phyloP scores from a whole-genome alignment of 1,140 invertebrate species.

The Neodiprion pinetum region DNA sequence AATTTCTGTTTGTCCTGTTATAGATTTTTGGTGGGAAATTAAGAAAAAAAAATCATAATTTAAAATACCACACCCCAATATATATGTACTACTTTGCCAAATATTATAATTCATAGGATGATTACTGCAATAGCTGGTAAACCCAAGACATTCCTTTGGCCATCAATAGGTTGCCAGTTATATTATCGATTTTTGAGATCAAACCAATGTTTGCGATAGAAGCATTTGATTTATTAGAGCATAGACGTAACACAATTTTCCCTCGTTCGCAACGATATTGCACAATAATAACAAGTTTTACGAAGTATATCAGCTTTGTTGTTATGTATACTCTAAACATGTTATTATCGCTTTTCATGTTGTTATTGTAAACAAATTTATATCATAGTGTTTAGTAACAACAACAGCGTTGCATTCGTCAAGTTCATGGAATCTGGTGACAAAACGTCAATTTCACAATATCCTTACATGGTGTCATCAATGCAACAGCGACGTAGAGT shows the following conservation, averaged over 20 bases:
- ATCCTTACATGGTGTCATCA: neutral
- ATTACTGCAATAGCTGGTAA: neutral
- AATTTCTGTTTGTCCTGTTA: no score
- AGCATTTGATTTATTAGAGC: conserved; percentile 4
- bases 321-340: neutral
- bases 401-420: neutral
- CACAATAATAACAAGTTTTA: neutral
- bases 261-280: neutral
- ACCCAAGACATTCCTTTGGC: neutral
- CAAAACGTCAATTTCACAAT: neutral
- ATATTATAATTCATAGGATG: neutral
- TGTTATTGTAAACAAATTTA: neutral
- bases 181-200: neutral
- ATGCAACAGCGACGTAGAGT: neutral
- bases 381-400: neutral
- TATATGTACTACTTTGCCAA: neutral
- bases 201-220: conserved; percentile 5
- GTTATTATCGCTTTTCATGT: neutral
- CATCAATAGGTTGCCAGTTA: neutral
- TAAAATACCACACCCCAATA: neutral
- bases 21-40: no score
- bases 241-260: neutral
- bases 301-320: neutral
- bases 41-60: no score
- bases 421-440: neutral